Evolutionary conservation across 2,797 vertebrate species (phyloP).

Genomic region (Phataginus tetradactyla): DNA sequence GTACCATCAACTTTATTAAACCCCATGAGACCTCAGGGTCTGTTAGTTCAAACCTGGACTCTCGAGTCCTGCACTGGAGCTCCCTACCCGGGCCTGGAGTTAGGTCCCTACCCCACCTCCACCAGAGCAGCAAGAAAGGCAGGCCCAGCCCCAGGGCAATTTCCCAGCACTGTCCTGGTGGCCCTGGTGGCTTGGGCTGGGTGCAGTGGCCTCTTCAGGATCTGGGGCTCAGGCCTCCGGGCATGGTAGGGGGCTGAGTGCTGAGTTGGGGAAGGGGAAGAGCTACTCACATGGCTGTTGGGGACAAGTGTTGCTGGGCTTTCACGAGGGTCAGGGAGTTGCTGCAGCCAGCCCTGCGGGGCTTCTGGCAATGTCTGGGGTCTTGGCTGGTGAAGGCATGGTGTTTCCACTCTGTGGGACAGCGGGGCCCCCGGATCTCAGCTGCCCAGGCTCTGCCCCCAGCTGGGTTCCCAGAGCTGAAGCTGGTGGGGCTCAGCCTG

Average conservation of each 20-base stretch:
- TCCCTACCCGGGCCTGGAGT: not conserved
- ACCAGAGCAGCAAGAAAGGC: not conserved
- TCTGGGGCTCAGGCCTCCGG: not conserved
- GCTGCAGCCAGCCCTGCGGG: not conserved
- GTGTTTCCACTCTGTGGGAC: not conserved
- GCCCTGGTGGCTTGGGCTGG: not conserved
- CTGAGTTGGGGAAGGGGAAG: not conserved
- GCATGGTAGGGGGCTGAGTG: not conserved
- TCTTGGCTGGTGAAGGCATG: not conserved
- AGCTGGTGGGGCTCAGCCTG: not conserved
- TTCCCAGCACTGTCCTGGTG: not conserved
- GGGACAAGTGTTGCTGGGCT: constrained; percentile 9
- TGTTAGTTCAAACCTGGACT: not conserved
- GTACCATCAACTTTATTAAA: not conserved
- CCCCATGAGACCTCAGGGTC: not conserved
- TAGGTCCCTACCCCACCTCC: not conserved
- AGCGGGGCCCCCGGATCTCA: not conserved
- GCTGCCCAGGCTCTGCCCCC: not conserved
- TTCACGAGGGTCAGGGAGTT: not conserved
- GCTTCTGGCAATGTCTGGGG: not conserved
- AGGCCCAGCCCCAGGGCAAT: not conserved
- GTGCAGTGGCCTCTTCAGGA: not conserved
- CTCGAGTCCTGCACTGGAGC: not conserved
- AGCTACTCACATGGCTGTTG: constrained; percentile 74
- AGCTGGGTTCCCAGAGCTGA: constrained; percentile 3